phyloP scores from a whole-genome alignment of 2,113 vertebrate genomes.

The Galbula dea region DNA sequence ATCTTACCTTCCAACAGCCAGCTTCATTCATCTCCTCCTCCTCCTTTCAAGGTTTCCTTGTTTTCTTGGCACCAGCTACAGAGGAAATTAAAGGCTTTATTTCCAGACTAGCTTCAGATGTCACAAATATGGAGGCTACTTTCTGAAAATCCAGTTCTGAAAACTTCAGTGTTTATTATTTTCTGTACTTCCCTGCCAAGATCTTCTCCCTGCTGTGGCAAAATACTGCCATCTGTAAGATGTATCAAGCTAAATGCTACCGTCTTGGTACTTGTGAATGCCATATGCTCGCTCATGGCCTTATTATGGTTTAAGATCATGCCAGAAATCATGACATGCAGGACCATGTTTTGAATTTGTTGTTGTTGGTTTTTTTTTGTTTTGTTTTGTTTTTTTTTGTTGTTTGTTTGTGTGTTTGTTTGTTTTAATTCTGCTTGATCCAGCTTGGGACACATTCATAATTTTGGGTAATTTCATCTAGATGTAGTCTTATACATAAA shows the following conservation, averaged over 20 bases:
- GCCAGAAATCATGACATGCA: not conserved
- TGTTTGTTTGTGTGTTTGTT: too few species aligned
- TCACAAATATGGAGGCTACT: constrained; percentile 1
- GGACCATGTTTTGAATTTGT: not conserved
- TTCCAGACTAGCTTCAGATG: constrained; percentile 9
- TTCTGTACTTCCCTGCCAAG: not conserved
- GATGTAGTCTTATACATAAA: not conserved
- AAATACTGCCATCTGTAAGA: constrained; percentile 13
- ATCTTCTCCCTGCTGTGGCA: not conserved
- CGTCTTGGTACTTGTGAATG: not conserved
- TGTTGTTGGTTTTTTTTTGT: not conserved
- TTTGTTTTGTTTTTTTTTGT: not conserved
- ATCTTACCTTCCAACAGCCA: not conserved
- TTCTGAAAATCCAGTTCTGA: constrained; percentile 18
- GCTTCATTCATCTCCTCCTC: not conserved
- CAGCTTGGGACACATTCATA: not conserved
- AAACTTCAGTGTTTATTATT: constrained; percentile 15
- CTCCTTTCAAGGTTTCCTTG: not conserved
- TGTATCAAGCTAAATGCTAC: not conserved
- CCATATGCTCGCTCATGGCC: not conserved
- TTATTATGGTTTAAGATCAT: not conserved
- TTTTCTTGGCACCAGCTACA: not conserved
- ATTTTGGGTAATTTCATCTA: not conserved
- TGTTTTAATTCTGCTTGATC: not conserved
- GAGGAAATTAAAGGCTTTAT: constrained; percentile 34